A percentile compares a stretch with the other conserved stretches of the same genome.
phyloP scores from a whole-genome alignment of 2,797 vertebrate genomes.

The Taenioides sp. region DNA sequence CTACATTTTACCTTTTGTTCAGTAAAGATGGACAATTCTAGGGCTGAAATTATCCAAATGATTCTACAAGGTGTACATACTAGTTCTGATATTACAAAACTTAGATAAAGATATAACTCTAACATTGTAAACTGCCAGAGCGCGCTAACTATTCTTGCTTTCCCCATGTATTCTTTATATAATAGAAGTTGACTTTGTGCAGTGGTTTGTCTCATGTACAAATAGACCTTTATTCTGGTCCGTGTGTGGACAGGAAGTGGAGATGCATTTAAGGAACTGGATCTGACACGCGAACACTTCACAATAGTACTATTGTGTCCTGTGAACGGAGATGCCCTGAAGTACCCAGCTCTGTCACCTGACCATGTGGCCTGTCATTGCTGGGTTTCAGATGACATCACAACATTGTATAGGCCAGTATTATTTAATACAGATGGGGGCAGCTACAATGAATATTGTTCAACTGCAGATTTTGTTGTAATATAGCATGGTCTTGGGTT shows the following conservation, averaged over 20 bases:
- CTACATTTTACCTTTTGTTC: no score
- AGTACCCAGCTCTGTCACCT: constrained; percentile 16
- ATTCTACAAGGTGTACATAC: no score
- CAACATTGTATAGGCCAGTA: no score
- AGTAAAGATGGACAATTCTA: no score
- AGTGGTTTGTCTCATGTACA: constrained; percentile 13
- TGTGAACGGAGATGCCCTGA: constrained; percentile 34
- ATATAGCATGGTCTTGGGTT: no score
- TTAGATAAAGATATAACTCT: not conserved
- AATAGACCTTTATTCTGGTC: constrained; percentile 12
- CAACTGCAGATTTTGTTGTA: no score
- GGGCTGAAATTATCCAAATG: no score
- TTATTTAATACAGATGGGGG: no score
- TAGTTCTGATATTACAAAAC: not conserved
- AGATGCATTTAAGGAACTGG: constrained; percentile 32
- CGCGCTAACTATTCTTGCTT: not conserved
- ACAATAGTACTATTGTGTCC: constrained; percentile 41
- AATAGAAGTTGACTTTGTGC: not conserved
- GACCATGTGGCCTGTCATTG: no score
- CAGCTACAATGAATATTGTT: no score
- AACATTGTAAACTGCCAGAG: not conserved
- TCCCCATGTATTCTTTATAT: not conserved
- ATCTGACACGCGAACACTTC: constrained; percentile 45
- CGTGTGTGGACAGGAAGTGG: constrained; percentile 31
- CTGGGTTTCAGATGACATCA: no score